Conservation (phyloP, 2,113 vertebrate genomes). For the Scartelaos histophorus region DNA sequence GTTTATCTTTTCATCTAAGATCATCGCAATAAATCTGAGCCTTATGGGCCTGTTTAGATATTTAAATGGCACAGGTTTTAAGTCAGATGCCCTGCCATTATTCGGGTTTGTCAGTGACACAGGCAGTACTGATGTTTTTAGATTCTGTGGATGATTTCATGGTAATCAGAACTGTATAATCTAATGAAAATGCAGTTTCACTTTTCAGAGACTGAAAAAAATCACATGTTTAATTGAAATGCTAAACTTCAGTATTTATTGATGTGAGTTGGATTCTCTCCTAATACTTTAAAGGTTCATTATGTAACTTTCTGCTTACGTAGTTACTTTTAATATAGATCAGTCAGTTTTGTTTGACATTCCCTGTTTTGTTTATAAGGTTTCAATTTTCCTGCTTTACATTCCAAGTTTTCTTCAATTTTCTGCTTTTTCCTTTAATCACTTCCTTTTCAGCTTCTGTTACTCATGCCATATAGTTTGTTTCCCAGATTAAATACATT, state of each 20-base stretch:
- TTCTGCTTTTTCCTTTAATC: conserved; percentile 30
- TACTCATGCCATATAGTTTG: not conserved
- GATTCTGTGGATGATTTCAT: not conserved
- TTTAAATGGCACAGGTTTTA: too few relatives aligned
- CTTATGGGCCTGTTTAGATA: not conserved
- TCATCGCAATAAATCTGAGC: not conserved
- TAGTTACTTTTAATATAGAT: not conserved
- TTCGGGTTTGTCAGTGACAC: not conserved
- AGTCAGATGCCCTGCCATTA: not conserved
- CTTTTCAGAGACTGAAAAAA: too few relatives aligned
- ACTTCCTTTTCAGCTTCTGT: not conserved
- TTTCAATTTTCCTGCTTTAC: conserved; percentile 31
- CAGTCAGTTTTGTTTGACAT: not conserved
- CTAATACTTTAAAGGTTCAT: not conserved
- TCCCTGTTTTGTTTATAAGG: conserved; percentile 31
- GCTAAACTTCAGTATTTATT: not conserved
- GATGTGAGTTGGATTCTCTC: not conserved
- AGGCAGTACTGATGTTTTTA: not conserved
- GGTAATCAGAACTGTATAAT: not conserved
- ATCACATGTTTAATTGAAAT: not conserved
- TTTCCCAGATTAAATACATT: not conserved
- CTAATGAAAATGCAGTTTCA: too few relatives aligned
- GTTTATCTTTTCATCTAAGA: not conserved
- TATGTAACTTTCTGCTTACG: not conserved
- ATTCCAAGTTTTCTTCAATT: conserved; percentile 30